Percentiles rank a stretch among this genome's conserved stretches.
Conservation (phyloP, 1,140 invertebrate species). For the Drosophila paulistorum region DNA sequence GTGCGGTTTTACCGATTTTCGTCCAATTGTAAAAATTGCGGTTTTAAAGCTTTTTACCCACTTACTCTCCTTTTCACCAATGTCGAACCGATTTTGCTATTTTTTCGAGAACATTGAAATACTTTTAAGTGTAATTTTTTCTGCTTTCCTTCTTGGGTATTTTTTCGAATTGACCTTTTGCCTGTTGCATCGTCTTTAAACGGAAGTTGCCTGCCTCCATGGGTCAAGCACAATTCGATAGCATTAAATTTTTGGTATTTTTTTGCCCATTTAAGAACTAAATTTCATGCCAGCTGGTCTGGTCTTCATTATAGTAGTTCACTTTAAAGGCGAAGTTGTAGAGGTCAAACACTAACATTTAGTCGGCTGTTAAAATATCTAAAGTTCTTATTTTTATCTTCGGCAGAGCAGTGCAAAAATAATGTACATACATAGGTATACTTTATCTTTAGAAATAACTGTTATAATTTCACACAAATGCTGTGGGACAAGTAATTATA, state of each 20-base stretch:
- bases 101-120: constrained; percentile 56
- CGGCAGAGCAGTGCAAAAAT: not conserved
- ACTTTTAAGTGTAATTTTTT: constrained; percentile 33
- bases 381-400: constrained; percentile 47
- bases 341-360: constrained; percentile 39
- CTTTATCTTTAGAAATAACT: constrained; percentile 49
- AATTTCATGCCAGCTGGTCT: constrained; percentile 45
- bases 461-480: constrained; percentile 52
- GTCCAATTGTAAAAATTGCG: constrained; percentile 65
- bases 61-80: constrained; percentile 69
- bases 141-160: constrained; percentile 36
- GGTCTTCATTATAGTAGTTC: constrained; percentile 51
- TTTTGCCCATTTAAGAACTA: constrained; percentile 61
- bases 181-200: constrained; percentile 72
- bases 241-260: constrained; percentile 26
- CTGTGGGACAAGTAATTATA: constrained; percentile 61
- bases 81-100: constrained; percentile 75
- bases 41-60: constrained; percentile 73
- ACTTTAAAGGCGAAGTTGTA: constrained; percentile 27
- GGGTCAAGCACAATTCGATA: constrained; percentile 77
- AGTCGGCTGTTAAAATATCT: constrained; percentile 48
- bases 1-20: constrained; percentile 58
- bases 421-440: too few relatives aligned
- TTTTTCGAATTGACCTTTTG: constrained; percentile 72
- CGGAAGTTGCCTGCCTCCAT: constrained; percentile 79